phyloP scores from a whole-genome alignment of 1,140 invertebrate genomes.

The Camponotus vicinus region DNA sequence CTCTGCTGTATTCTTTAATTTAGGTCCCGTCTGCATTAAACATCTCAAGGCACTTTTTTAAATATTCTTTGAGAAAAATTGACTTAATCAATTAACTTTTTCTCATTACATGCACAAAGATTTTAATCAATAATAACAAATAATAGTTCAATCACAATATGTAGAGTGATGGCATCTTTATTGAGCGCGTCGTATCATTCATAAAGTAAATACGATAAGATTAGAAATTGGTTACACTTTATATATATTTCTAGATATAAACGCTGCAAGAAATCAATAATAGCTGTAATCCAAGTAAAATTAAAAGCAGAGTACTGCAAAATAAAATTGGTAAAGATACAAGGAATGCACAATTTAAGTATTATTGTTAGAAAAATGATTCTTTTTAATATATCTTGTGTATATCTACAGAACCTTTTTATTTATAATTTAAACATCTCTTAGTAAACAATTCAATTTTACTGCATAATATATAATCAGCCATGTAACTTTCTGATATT shows the following conservation, averaged over 20 bases:
- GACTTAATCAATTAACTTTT: constrained; percentile 66
- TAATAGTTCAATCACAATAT: constrained; percentile 21
- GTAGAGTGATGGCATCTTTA: constrained; percentile 10
- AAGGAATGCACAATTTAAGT: constrained; percentile 10
- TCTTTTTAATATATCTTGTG: neutral
- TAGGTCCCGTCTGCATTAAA: constrained; percentile 77
- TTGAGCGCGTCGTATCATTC: constrained; percentile 22
- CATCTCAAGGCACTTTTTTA: constrained; percentile 80
- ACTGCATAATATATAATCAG: neutral
- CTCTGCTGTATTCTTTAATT: constrained; percentile 74
- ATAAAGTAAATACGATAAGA: constrained; percentile 19
- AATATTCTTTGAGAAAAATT: constrained; percentile 66
- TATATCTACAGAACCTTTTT: neutral
- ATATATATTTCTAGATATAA: constrained; percentile 42
- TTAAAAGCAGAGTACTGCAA: constrained; percentile 52
- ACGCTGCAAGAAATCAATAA: constrained; percentile 53
- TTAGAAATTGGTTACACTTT: constrained; percentile 22
- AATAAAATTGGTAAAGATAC: constrained; percentile 23
- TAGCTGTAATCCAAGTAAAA: constrained; percentile 22
- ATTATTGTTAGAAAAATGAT: constrained; percentile 7
- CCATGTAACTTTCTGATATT: neutral
- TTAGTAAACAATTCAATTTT: neutral
- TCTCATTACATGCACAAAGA: constrained; percentile 41
- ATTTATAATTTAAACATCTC: neutral
- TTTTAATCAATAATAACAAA: constrained; percentile 17